Evolutionary conservation across 2,797 vertebrate species (phyloP).

Genomic region (Enteromius trimaculatus): DNA sequence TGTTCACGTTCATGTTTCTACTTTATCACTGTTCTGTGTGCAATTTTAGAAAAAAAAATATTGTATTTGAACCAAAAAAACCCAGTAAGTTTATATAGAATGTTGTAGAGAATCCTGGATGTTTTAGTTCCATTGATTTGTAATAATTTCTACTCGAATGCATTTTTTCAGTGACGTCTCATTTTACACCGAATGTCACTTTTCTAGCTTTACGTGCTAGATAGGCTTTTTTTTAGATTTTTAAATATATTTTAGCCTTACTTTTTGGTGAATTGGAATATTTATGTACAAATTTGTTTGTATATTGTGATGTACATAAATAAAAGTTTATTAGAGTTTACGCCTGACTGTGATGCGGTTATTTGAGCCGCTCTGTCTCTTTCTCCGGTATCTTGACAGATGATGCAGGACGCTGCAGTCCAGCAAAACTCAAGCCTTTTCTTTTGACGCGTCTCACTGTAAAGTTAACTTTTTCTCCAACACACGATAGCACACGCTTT

Average conservation of each 20-base stretch:
- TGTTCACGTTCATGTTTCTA: constrained; percentile 49
- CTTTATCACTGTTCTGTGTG: constrained; percentile 58
- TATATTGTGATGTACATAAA: constrained; percentile 77
- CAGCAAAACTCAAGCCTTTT: no score
- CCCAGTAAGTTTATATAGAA: constrained; percentile 54
- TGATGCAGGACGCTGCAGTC: no score
- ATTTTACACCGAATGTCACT: constrained; percentile 52
- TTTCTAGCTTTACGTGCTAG: constrained; percentile 54
- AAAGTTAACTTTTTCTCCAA: no score
- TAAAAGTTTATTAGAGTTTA: constrained; percentile 67
- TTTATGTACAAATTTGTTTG: constrained; percentile 80
- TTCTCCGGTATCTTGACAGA: no score
- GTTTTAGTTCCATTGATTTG: constrained; percentile 67
- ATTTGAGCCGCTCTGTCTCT: no score
- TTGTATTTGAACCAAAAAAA: constrained; percentile 67
- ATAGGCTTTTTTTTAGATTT: constrained; percentile 53
- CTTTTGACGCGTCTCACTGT: no score
- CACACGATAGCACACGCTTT: no score
- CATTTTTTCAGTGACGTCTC: constrained; percentile 56
- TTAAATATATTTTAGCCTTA: constrained; percentile 66
- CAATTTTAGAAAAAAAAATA: constrained; percentile 58
- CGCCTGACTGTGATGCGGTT: no score
- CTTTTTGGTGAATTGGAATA: constrained; percentile 72
- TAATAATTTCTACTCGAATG: constrained; percentile 58
- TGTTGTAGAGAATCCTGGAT: constrained; percentile 32